Conservation (phyloP, 2,113 vertebrate genomes). For the Pseudolaguvia tuberculata region DNA sequence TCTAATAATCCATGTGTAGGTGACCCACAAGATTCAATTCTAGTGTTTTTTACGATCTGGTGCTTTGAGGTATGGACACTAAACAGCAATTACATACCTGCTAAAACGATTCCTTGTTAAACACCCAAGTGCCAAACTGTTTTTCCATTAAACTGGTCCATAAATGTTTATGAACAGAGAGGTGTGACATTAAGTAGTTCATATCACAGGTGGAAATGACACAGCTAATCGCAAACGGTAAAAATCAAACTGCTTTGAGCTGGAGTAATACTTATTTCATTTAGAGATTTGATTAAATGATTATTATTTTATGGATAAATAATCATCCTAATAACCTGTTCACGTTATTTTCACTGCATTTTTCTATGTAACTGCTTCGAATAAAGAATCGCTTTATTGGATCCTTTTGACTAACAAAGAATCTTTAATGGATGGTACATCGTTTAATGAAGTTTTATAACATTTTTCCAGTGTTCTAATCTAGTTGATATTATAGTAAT, state of each 20-base stretch:
- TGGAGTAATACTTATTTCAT: background rate
- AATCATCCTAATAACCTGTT: background rate
- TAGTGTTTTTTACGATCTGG: conserved; percentile 32
- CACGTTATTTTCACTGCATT: background rate
- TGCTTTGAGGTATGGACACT: conserved; percentile 8
- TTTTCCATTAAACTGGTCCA: conserved; percentile 30
- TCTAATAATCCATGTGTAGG: conserved; percentile 22
- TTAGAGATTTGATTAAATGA: background rate
- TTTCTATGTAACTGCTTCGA: background rate
- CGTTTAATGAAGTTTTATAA: background rate
- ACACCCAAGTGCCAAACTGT: conserved; percentile 15
- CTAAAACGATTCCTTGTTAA: conserved; percentile 49
- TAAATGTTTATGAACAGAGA: conserved; percentile 46
- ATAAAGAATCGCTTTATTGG: too few relatives aligned
- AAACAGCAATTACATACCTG: conserved; percentile 43
- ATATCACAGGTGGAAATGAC: background rate
- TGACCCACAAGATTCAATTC: background rate
- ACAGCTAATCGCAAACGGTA: background rate
- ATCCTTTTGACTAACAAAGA: too few relatives aligned
- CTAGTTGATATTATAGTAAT: background rate
- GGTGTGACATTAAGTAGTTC: conserved; percentile 34
- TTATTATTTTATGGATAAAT: background rate
- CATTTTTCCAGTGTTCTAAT: background rate
- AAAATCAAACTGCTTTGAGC: background rate
- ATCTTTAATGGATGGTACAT: background rate